Evolutionary conservation across 2,888 invertebrate genomes (phyloP), one percentile per base, ranked within the genome.

Genomic region (Chrysina gloriosa): DNA sequence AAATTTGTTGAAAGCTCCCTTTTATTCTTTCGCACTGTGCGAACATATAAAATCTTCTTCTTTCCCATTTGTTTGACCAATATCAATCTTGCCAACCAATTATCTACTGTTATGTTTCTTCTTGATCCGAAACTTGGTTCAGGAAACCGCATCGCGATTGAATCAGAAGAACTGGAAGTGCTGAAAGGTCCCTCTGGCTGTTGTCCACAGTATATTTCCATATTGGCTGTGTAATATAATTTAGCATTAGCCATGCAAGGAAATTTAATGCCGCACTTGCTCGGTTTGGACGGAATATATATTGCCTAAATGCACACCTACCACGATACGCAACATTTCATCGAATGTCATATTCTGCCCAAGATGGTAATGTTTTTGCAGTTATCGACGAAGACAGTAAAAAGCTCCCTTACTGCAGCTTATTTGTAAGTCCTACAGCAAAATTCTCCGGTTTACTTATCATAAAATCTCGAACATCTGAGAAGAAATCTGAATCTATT

Each of bases 261-360:
- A 23, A 77, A 73, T 73, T 79, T 77, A 6, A 78, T 72, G 1
- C 77, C 76, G 69, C 78, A 78, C 69, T 77, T 78, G 54, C 71
- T 73, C 27, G 78, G 77, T 70, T 78, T 78, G n/a, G 73, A 74
- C 7, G 78, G 76, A 36, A 79, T 79, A 65, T n/a, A n/a, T 78
- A 80, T 69, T 78, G 75, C 23, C 73, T 58, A 72, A 78, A 76
- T 14, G 54, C 39, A 58, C 79, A 80, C 21, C 74, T 67, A 23
- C 75, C 76, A 68, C 76, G 56, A 69, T 78, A 77, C 29, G 69
- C 73, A 77, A 67, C 73, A 75, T 77, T 70, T 78, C 78, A 68
- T 79, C 77, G 23, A 77, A 68, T 54, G 74, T 78, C 4, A 78
- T 73, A 69, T 71, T 71, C 68, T 73, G 69, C 29, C 71, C 72